phyloP scores from a whole-genome alignment of 1,140 invertebrate genomes.

The Epicauta chinensis region DNA sequence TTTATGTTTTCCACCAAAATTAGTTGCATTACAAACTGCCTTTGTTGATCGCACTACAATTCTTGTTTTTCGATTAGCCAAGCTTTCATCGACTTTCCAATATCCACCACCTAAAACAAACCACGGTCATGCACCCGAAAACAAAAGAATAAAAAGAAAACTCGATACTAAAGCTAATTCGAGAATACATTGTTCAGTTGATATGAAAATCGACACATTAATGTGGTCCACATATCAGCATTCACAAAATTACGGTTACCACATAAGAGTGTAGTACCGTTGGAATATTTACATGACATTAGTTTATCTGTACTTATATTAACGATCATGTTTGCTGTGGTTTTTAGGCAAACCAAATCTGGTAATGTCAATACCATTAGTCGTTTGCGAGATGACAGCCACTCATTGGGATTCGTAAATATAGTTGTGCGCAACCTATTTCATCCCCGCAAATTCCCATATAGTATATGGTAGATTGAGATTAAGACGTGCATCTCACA shows the following conservation, averaged over 20 bases:
- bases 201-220: no score
- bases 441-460: not conserved
- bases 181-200: no score
- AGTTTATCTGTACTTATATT: conserved; percentile 10
- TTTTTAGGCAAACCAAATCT: conserved; percentile 15
- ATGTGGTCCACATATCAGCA: no score
- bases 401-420: conserved; percentile 23
- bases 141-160: no score
- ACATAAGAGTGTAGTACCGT: not conserved
- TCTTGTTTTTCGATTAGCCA: conserved; percentile 13
- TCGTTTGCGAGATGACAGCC: conserved; percentile 15
- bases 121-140: no score
- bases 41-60: conserved; percentile 11
- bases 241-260: no score
- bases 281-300: conserved; percentile 11
- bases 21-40: conserved; percentile 11
- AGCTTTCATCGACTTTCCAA: conserved; percentile 5
- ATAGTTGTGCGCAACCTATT: not conserved
- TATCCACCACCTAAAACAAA: no score
- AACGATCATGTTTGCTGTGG: conserved; percentile 20
- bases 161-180: no score
- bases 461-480: not conserved
- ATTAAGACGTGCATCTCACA: conserved; percentile 10
- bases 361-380: conserved; percentile 28
- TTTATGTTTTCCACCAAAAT: conserved; percentile 10